Evolutionary conservation across 2,797 vertebrate genomes (phyloP).

Genomic region (Mormyrus hasselquistii): DNA sequence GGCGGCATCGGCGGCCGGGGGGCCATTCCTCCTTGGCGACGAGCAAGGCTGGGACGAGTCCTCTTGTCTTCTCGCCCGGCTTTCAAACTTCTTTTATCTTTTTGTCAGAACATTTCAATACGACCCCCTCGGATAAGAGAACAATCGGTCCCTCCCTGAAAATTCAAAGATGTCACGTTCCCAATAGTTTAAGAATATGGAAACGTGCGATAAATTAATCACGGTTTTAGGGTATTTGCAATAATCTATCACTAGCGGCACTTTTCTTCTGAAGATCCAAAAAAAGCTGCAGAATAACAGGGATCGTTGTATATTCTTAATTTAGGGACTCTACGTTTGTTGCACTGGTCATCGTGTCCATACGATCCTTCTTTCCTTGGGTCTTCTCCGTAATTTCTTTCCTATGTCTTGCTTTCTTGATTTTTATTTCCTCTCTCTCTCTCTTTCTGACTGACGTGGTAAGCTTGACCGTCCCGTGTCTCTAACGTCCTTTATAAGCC

Average conservation of each 20-base stretch:
- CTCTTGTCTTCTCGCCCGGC: background rate
- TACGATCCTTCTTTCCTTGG: constrained; percentile 29
- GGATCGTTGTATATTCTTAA: background rate
- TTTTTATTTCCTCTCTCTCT: constrained; percentile 29
- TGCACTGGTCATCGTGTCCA: background rate
- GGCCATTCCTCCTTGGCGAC: constrained; percentile 48
- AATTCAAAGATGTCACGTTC: background rate
- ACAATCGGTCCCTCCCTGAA: background rate
- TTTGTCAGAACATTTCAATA: constrained; percentile 54
- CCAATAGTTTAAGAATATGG: background rate
- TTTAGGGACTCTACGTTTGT: background rate
- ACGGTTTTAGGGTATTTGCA: too few relatives aligned
- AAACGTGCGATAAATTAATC: background rate
- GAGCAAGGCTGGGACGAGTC: background rate
- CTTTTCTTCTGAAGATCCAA: background rate
- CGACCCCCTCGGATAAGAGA: background rate
- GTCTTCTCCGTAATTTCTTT: constrained; percentile 32
- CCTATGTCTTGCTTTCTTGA: constrained; percentile 31
- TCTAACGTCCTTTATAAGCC: background rate
- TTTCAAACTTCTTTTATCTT: constrained; percentile 14
- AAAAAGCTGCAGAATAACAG: background rate
- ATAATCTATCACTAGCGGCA: background rate
- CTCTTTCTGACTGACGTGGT: constrained; percentile 60
- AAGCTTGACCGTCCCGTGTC: constrained; percentile 30
- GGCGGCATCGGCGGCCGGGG: constrained; percentile 44